Evolutionary conservation across 2,797 vertebrate species (phyloP), one percentile per base, ranked within the genome.

Genomic region (Malurus leucopterus): DNA sequence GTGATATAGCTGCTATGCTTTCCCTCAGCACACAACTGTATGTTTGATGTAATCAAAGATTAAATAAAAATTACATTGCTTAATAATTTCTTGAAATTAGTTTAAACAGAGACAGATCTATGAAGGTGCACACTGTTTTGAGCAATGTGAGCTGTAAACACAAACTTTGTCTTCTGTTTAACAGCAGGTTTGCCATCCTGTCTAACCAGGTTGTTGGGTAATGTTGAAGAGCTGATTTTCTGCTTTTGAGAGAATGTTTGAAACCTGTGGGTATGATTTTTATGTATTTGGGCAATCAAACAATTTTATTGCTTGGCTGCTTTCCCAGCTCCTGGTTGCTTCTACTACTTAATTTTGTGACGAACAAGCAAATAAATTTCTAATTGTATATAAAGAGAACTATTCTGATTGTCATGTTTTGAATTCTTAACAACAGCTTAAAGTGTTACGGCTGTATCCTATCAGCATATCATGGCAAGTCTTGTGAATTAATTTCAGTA

Each of bases 401-500:
- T 88, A 27, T 80, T 95, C 89, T 93, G 76, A 89, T 90, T 91
- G 88, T 91, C 92, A 82, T 89, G 83, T 94, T 95, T 86, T 70
- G 85, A 93, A 90, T 85, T 93, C 88, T 82, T 93, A 88, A 84
- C 64, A 89, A 30, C 87, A 84, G 78, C 88, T 92, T 84, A 79
- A 79, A 58, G 63, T 91, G 84, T 93, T 91, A 80, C 38, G 91
- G 55, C 72, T 58, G 44, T 81, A 75, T 65, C 73, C 76, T 87
- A 69, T 84, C 78, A 85, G 62, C 75, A 84, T 94, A 89, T 86
- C 78, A 72, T 95, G 81, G 55, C 68, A 92, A 89, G 71, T 62
- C 71, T 87, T 93, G 70, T 15, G 64, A 95, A 93, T 95, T 91
- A 84, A 91, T 95, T 95, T 93, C 50, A 70, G 21, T 91, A 93